A percentile compares a stretch with the other conserved stretches of the same genome.
Evolutionary conservation across 2,797 vertebrate genomes (phyloP).

Genomic region (Mormyrus proboscirostris): DNA sequence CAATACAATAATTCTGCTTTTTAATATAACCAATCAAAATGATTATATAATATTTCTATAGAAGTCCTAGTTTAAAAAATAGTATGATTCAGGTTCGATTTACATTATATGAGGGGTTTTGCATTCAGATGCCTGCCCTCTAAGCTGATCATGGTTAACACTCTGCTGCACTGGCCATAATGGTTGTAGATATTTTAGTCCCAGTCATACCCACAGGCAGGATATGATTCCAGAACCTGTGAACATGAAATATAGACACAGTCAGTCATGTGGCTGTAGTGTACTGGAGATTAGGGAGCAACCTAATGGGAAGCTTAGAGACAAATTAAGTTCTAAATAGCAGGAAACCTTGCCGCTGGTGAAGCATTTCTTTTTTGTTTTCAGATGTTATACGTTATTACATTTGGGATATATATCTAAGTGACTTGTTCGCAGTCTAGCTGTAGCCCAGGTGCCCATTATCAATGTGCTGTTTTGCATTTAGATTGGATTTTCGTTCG

Average conservation of each 20-base stretch:
- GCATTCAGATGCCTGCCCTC: neutral
- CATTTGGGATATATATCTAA: constrained; percentile 8
- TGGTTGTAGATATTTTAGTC: neutral
- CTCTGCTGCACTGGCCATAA: neutral
- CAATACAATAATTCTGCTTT: neutral
- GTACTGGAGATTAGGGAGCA: neutral
- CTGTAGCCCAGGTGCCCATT: constrained; percentile 6
- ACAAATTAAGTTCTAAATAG: neutral
- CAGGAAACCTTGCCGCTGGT: neutral
- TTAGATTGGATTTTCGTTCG: constrained; percentile 11
- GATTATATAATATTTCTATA: neutral
- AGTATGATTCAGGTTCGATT: neutral
- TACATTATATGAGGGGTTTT: neutral
- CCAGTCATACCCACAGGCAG: neutral
- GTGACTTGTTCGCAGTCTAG: constrained; percentile 4
- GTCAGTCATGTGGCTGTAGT: neutral
- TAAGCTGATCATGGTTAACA: neutral
- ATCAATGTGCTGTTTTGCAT: constrained; percentile 15
- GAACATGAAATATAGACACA: neutral
- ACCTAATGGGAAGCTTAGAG: neutral
- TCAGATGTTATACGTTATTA: neutral
- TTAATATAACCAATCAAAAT: neutral
- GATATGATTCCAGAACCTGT: neutral
- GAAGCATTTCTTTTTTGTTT: neutral
- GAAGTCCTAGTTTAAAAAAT: neutral